Base-by-base conservation (phyloP, 2,888 invertebrate genomes). In the Nebria brevicollis region DNA sequence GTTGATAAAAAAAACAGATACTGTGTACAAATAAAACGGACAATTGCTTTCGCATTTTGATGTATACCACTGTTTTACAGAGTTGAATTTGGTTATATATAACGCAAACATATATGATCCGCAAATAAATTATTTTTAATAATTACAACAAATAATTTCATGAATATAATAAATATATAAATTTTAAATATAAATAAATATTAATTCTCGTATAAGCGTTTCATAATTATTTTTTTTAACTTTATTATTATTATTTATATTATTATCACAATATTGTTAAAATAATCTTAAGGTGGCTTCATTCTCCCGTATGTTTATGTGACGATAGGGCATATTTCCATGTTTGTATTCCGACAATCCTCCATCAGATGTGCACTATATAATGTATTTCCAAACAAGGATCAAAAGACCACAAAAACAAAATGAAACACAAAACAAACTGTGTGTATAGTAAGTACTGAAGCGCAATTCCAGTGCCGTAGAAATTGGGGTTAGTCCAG, bases 371-470 rank as follows among this genome's bases (percentile, higher is more conserved):
- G 73, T 41, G 20, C 11, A 25, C 70, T 26, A 34, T 70, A 70
- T 70, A 73, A 73, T 73, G 73, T 73, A 73, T 73, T 42, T 34
- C 73, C 42, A 73, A 41, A 73, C 73, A 43, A 73, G 43, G 43
- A 41, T 73, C 42, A 73, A 73, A 73, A 73, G 73, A 73, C 73
- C 73, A 34, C 73, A 73, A 73, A 43, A 73, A 73, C 73, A 73
- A 73, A 73, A 73, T 34, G 11, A 73, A 72, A 70, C 34, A 70
- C 70, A 70, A 70, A 70, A 70, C 70, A 13, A 25, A 70, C 7
- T 70, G 70, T 34, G 34, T 34, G 34, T 34, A 5, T 34, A 34
- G 34, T 34, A 34, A 34, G 34, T 34, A 34, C 34, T 34, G 34
- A 34, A 34, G 34, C 34, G 34, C 26, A 8, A 70, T 25, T 25